phyloP scores from a whole-genome alignment of 2,888 invertebrate genomes.

The Hypselothyrea guttata region DNA sequence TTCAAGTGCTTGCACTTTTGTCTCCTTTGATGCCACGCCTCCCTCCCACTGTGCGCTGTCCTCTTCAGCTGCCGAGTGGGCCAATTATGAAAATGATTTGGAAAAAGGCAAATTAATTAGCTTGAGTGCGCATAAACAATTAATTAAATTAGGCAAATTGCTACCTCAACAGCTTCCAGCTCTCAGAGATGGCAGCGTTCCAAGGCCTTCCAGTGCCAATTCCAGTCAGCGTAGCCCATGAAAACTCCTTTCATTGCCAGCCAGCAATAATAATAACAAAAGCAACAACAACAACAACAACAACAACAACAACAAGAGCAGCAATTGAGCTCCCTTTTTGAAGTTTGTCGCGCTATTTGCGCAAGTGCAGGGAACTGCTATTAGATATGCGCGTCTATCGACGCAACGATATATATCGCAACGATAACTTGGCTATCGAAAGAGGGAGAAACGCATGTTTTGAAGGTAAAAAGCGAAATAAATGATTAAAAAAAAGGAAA shows the following conservation, averaged over 20 bases:
- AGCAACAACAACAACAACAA: conserved; percentile 22
- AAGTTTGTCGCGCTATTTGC: conserved; percentile 72
- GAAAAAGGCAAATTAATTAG: conserved; percentile 40
- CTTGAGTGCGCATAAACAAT: conserved; percentile 23
- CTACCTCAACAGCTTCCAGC: conserved; percentile 37
- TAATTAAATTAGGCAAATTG: too few relatives aligned
- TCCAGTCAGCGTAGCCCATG: conserved; percentile 55
- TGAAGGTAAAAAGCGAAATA: too few relatives aligned
- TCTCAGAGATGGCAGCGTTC: conserved; percentile 25
- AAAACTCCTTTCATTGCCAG: conserved; percentile 75
- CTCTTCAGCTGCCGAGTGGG: conserved; percentile 47
- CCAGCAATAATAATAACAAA: conserved; percentile 28
- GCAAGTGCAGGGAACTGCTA: conserved; percentile 73
- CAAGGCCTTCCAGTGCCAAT: conserved; percentile 69
- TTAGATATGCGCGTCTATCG: conserved; percentile 33
- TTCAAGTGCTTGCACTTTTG: conserved; percentile 41
- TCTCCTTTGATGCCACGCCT: background rate
- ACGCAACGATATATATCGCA: conserved; percentile 22
- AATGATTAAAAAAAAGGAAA: too few relatives aligned
- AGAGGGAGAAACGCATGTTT: too few relatives aligned
- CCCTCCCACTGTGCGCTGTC: conserved; percentile 3
- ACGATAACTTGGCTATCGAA: too few relatives aligned
- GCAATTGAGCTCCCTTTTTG: conserved; percentile 67
- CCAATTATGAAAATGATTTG: conserved; percentile 63
- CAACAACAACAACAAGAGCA: conserved; percentile 18